phyloP scores from a whole-genome alignment of 2,113 vertebrate genomes.

The Acrocephalus kingi region DNA sequence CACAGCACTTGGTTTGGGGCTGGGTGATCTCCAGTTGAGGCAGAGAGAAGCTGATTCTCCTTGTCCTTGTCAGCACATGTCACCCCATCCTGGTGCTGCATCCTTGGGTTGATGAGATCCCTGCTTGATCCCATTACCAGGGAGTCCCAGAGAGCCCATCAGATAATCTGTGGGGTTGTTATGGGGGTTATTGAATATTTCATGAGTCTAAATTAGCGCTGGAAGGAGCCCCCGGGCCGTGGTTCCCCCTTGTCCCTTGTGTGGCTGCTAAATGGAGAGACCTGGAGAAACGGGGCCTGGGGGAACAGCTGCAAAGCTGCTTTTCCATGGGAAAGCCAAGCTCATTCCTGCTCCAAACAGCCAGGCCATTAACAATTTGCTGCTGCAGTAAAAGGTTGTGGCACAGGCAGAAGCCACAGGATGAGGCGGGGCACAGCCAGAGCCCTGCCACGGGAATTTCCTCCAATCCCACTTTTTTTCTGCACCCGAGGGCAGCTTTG shows the following conservation, averaged over 20 bases:
- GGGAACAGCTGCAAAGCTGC: not conserved
- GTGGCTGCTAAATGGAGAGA: not conserved
- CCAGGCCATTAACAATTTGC: not conserved
- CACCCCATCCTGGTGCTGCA: not conserved
- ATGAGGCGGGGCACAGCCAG: rapidly evolving
- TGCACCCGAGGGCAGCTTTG: not conserved
- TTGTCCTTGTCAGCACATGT: not conserved
- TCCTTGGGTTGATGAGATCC: not conserved
- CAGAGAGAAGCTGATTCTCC: not conserved
- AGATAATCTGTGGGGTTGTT: not conserved
- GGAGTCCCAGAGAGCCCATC: not conserved
- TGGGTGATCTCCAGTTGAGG: not conserved
- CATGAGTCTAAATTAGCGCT: not conserved
- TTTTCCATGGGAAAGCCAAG: not conserved
- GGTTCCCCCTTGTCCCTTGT: not conserved
- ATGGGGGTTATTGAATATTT: not conserved
- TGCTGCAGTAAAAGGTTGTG: not conserved
- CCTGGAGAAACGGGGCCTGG: not conserved
- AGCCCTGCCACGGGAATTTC: not conserved
- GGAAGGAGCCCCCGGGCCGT: not conserved
- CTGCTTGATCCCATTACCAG: not conserved
- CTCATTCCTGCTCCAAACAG: not conserved
- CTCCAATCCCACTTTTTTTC: not conserved
- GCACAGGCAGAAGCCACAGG: not conserved
- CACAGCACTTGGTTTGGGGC: not conserved